phyloP scores from a whole-genome alignment of 2,888 invertebrate genomes.

The Drosophila sordidapex region DNA sequence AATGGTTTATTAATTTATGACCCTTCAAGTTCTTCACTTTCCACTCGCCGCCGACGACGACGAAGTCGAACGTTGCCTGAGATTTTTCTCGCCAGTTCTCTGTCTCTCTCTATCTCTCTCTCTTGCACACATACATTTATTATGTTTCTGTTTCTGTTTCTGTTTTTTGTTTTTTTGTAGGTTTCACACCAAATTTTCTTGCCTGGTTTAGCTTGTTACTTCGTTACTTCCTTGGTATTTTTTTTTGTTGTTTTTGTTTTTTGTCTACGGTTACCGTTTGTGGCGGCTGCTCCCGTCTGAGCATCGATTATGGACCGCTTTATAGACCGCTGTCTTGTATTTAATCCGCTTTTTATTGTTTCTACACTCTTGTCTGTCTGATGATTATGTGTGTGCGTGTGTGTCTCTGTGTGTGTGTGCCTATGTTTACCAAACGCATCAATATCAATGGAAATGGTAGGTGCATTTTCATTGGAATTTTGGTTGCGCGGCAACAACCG shows the following conservation, averaged over 20 bases:
- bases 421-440: constrained; percentile 57
- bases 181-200: constrained; percentile 80
- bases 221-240: constrained; percentile 56
- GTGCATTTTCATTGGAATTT: constrained; percentile 79
- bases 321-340: constrained; percentile 73
- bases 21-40: constrained; percentile 83
- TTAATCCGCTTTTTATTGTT: constrained; percentile 81
- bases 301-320: constrained; percentile 74
- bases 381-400: not conserved
- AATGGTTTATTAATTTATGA: constrained; percentile 85
- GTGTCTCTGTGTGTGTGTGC: not conserved
- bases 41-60: constrained; percentile 61
- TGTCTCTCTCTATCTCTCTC: not conserved
- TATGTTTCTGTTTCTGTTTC: constrained; percentile 24
- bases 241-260: constrained; percentile 3
- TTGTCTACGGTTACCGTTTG: constrained; percentile 59
- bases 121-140: constrained; percentile 23
- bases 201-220: constrained; percentile 63
- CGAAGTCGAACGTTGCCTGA: constrained; percentile 36
- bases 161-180: constrained; percentile 46
- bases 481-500: constrained; percentile 56
- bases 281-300: constrained; percentile 64
- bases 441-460: constrained; percentile 72
- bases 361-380: constrained; percentile 67
- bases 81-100: constrained; percentile 47